A percentile compares a stretch with the other conserved stretches of the same genome.
These are phyloP conservation scores for Torymus aiolomorphi DNA, from an alignment of 2,888 invertebrate species.

Conservation along the genomic window DNA sequence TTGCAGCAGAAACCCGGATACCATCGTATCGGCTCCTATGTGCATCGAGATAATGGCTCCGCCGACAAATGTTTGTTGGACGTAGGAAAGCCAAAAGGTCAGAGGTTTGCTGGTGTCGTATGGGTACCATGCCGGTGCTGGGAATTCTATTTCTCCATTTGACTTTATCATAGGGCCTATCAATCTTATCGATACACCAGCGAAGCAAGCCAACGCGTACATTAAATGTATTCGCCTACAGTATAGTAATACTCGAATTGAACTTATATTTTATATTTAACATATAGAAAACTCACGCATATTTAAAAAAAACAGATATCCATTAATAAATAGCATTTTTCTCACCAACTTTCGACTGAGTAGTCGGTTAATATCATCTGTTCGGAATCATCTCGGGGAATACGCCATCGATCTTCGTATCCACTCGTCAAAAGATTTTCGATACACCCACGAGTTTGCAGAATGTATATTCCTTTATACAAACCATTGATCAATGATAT, in stretches of 20 bases:
- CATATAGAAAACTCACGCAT: neutral
- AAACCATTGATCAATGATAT: slow-evolving; percentile 31
- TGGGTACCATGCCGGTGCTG: slow-evolving; percentile 42
- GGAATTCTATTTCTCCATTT: slow-evolving; percentile 19
- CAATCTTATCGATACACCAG: slow-evolving; percentile 31
- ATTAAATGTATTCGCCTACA: slow-evolving; percentile 37
- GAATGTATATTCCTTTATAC: slow-evolving; percentile 35
- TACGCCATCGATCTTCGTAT: slow-evolving; percentile 30
- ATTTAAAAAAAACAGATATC: neutral
- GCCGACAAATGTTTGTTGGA: slow-evolving; percentile 34
- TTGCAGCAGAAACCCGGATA: slow-evolving; percentile 36
- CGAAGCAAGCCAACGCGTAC: slow-evolving; percentile 24
- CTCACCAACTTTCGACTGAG: slow-evolving; percentile 37
- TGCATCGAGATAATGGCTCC: slow-evolving; percentile 12
- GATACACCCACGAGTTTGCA: slow-evolving; percentile 5
- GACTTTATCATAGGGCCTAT: slow-evolving; percentile 40
- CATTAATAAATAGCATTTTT: neutral
- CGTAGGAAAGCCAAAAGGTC: slow-evolving; percentile 46
- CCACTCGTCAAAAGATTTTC: slow-evolving; percentile 18
- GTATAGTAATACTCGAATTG: neutral
- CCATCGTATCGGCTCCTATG: slow-evolving; percentile 31
- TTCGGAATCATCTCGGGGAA: slow-evolving; percentile 31
- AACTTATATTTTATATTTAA: neutral
- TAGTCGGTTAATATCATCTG: slow-evolving; percentile 23
- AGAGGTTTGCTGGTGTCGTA: slow-evolving; percentile 12